Evolutionary conservation across 2,113 vertebrate species (phyloP).

Genomic region (Amphilophus citrinellus): DNA sequence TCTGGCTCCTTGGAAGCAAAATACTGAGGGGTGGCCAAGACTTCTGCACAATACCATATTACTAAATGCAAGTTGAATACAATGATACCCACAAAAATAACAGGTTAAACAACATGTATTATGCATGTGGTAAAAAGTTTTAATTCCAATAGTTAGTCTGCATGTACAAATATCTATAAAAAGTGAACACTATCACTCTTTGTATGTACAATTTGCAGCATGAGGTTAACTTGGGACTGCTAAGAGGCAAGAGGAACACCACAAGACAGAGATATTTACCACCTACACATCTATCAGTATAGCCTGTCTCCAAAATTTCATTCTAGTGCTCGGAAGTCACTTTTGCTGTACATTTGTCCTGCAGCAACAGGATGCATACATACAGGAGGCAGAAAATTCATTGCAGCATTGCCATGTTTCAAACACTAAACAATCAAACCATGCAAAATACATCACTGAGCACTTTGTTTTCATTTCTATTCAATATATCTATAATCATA

Average conservation of each 20-base stretch:
- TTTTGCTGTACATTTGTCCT: constrained; percentile 47
- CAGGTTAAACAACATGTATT: background rate
- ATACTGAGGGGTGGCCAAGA: background rate
- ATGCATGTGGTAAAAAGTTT: constrained; percentile 76
- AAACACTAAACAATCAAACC: constrained; percentile 67
- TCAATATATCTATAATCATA: constrained; percentile 44
- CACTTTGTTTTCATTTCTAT: constrained; percentile 57
- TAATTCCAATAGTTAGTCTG: constrained; percentile 69
- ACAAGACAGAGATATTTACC: constrained; percentile 48
- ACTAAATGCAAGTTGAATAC: background rate
- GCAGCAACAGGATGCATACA: constrained; percentile 49
- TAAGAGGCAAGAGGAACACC: constrained; percentile 27
- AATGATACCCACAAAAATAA: background rate
- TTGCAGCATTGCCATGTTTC: constrained; percentile 56
- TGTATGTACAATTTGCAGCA: constrained; percentile 74
- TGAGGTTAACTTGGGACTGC: constrained; percentile 38
- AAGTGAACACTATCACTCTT: constrained; percentile 77
- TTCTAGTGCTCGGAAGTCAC: constrained; percentile 50
- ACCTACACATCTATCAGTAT: constrained; percentile 37
- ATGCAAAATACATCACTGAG: constrained; percentile 68
- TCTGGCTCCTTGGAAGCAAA: background rate
- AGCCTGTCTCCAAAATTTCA: constrained; percentile 25
- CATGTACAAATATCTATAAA: constrained; percentile 81
- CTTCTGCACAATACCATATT: background rate
- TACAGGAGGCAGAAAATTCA: constrained; percentile 46